A percentile compares a stretch with the other conserved stretches of the same genome.
phyloP scores from a whole-genome alignment of 2,797 vertebrate genomes.

The Glossophaga mutica region DNA sequence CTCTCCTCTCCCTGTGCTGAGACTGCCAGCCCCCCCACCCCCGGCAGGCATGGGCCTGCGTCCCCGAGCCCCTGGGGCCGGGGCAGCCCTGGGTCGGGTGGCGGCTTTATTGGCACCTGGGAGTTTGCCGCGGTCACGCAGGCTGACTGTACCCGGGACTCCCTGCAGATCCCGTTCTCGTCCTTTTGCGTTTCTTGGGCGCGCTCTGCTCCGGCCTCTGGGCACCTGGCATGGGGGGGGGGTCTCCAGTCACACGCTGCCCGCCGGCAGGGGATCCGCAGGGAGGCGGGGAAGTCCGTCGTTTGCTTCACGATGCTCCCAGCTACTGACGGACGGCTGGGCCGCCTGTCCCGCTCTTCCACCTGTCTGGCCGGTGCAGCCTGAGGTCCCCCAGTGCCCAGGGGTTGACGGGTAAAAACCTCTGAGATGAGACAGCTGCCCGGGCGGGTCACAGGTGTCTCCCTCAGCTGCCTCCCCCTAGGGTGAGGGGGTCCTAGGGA shows the following conservation, averaged over 20 bases:
- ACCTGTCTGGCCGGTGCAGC: neutral
- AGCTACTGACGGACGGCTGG: neutral
- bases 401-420: neutral
- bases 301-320: neutral
- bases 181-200: neutral
- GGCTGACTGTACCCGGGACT: neutral
- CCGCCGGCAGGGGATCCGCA: neutral
- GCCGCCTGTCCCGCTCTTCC: neutral
- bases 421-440: neutral
- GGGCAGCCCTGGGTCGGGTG: neutral
- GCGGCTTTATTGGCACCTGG: neutral
- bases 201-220: neutral
- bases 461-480: neutral
- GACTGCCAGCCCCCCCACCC: too few species aligned
- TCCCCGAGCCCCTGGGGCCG: neutral
- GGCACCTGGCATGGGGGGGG: neutral
- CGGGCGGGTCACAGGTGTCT: accelerated
- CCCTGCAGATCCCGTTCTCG: neutral
- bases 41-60: accelerated
- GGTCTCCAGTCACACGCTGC: neutral
- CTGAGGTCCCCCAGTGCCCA: neutral
- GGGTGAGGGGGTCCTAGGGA: neutral
- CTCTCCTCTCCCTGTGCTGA: too few species aligned
- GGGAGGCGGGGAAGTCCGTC: neutral
- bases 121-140: neutral